These are phyloP conservation scores for Catharus fuscescens DNA, from an alignment of 2,113 vertebrate genomes.

Conservation along the genomic window DNA sequence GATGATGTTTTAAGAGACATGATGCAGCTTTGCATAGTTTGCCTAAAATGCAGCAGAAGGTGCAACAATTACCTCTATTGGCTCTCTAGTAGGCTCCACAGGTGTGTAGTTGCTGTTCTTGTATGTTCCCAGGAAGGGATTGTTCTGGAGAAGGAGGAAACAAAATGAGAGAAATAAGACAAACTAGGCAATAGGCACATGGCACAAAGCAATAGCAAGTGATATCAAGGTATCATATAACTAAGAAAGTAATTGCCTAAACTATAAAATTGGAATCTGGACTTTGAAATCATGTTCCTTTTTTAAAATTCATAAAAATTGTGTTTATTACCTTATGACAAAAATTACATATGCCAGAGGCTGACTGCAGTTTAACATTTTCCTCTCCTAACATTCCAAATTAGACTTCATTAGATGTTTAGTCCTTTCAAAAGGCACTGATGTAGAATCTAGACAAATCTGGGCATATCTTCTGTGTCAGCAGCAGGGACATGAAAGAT, in stretches of 20 bases:
- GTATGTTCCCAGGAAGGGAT: slow-evolving; percentile 82
- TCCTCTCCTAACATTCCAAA: background rate
- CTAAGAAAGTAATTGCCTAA: background rate
- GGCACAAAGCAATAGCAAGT: background rate
- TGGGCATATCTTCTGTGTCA: background rate
- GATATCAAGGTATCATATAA: background rate
- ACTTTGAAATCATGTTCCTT: background rate
- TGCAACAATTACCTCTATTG: slow-evolving; percentile 73
- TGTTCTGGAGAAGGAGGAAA: slow-evolving; percentile 66
- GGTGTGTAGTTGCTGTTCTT: slow-evolving; percentile 81
- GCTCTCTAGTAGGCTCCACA: slow-evolving; percentile 65
- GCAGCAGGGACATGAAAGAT: background rate
- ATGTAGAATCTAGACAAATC: background rate
- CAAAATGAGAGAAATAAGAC: background rate
- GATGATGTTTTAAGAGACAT: background rate
- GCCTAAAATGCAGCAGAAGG: background rate
- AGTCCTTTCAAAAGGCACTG: background rate
- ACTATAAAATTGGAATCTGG: background rate
- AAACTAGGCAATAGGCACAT: background rate
- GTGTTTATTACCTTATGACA: background rate
- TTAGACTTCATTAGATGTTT: background rate
- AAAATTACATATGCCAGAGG: background rate
- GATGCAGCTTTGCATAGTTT: background rate
- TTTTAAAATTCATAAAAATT: background rate
- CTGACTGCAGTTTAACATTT: background rate